phyloP scores from a whole-genome alignment of 2,113 vertebrate genomes.

The Barbus barbus region DNA sequence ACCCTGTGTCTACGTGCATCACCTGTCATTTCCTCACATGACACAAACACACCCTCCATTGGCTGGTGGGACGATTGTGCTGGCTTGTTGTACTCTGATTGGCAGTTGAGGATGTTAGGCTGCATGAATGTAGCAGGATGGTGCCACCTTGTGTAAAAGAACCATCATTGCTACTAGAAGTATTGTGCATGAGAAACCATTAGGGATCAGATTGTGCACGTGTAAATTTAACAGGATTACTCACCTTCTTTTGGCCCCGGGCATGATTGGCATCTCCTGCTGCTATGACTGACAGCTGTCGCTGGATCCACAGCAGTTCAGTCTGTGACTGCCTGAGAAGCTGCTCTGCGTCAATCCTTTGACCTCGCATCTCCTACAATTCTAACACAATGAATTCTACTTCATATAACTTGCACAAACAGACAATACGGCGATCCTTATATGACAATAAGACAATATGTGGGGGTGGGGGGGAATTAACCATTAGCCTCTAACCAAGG shows the following conservation, averaged over 20 bases:
- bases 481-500: too few relatives aligned
- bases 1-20: conserved; percentile 55
- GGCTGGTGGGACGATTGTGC: conserved; percentile 36
- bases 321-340: conserved; percentile 74
- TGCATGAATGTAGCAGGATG: conserved; percentile 21
- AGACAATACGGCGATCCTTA: background rate
- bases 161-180: background rate
- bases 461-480: too few relatives aligned
- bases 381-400: background rate
- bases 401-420: background rate
- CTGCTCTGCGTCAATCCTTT: conserved; percentile 65
- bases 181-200: background rate
- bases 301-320: conserved; percentile 79
- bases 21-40: conserved; percentile 32
- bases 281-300: conserved; percentile 71
- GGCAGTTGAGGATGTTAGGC: background rate
- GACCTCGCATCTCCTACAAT: conserved; percentile 64
- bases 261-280: conserved; percentile 61
- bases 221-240: background rate
- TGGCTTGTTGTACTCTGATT: conserved; percentile 33
- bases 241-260: conserved; percentile 72
- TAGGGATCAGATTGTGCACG: background rate
- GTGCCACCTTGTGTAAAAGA: conserved; percentile 45
- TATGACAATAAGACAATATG: too few relatives aligned
- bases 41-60: conserved; percentile 43